Base-by-base conservation (phyloP, 1,140 invertebrate species). In the Caerostris extrusa region DNA sequence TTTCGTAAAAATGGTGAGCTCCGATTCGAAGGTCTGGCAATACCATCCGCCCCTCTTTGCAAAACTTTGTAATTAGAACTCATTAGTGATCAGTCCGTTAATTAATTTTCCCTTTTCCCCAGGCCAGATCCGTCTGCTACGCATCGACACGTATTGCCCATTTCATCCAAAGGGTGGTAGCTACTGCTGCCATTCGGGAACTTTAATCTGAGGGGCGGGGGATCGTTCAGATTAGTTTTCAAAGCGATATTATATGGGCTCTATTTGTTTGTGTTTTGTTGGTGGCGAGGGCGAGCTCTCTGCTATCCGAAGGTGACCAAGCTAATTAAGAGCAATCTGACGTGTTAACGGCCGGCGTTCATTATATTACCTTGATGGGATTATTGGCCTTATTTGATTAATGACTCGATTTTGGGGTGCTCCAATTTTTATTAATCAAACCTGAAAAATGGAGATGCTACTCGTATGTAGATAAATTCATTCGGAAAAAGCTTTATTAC, bases 71-170 rank as follows among this genome's bases (percentile, higher is more conserved):
- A 92, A 92, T 92, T 92, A 92, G 71, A 61, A 50, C 77, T 92
- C 90, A 92, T 92, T 92, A 92, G 90, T 58, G 81, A 83, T 92
- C 19, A 17, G n/a, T n/a, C 50, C 77, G 50, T 92, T 92, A 92
- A 92, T 92, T 92, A 92, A 92, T 92, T 85, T 85, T 82, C 81
- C 58, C 14, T 57, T 4, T 67, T 61, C 81, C 34, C 56, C 5
- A 57, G 71, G 90, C 56, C 60, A 57, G 53, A 17, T 82, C 50
- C 90, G 57, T 85, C 83, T 60, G 34, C 83, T 34, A 58, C 57
- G 56, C 55, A 77, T 77, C 71, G 71, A 77, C 71, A 77, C 50
- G 71, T 12, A 77, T 77, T 77, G 71, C 34, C 34, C 71, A 77
- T 77, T 77, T 77, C 14, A 50, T 34, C 71, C 50, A 77, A 77